Evolutionary conservation across 2,113 vertebrate species (phyloP).

Genomic region (Sula dactylatra): DNA sequence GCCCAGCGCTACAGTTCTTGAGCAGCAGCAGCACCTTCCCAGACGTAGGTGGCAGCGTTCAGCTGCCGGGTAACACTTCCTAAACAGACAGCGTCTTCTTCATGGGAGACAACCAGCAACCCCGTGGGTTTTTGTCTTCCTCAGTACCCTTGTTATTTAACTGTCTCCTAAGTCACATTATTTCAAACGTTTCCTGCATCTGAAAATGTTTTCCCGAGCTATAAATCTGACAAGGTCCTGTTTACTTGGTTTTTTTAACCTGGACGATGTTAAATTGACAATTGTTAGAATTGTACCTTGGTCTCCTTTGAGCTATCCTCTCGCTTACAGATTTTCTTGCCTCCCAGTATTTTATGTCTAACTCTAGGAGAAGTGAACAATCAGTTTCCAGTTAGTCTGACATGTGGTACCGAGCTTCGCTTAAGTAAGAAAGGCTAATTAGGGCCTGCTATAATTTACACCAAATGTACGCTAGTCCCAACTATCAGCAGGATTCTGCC

Average conservation of each 20-base stretch:
- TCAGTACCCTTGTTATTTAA: neutral
- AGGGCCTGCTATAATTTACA: neutral
- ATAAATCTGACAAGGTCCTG: neutral
- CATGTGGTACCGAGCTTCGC: neutral
- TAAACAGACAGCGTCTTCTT: neutral
- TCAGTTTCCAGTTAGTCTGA: neutral
- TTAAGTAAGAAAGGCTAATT: neutral
- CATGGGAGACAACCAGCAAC: neutral
- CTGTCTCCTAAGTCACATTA: neutral
- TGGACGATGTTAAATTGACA: neutral
- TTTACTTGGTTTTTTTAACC: neutral
- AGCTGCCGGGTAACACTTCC: neutral
- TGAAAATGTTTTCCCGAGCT: neutral
- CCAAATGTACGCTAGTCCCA: neutral
- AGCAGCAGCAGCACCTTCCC: neutral
- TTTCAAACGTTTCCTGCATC: neutral
- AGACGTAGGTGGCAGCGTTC: neutral
- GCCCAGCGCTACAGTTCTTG: rapidly evolving
- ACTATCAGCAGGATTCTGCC: neutral
- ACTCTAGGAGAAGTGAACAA: neutral
- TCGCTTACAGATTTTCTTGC: neutral
- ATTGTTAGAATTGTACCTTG: neutral
- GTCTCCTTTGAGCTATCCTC: neutral
- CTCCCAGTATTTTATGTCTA: neutral
- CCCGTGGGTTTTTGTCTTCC: neutral